Evolutionary conservation across 92 coral and sea anemone species (phyloP), one percentile per base, ranked within the genome.

Genomic region (Porites cylindrica): DNA sequence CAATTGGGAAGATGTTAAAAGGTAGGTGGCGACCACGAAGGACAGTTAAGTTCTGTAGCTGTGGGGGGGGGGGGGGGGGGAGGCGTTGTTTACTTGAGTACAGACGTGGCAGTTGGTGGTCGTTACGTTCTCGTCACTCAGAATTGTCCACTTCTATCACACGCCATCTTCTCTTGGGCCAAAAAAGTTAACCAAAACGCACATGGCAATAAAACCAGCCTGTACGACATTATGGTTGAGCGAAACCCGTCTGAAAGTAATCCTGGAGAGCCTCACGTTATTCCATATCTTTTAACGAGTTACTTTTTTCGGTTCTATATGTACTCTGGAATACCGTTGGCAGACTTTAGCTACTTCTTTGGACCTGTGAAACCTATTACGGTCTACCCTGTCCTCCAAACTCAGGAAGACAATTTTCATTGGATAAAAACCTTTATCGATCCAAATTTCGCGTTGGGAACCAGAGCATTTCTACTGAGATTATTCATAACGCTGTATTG

Each of bases 361-460:
- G 93, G 93, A 5, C 80, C 86, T 43, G 79, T 75, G 3, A 47
- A 68, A 4, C 83, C 83, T 3, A 72, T 81, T 1, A 26, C 62
- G 11, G 67, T 93, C 21, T 97, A 97, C 56, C 99, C 99, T 43
- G 98, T 95, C 19, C 95, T 95, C 64, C 99, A 97, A 79, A 86
- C 98, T 0, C 95, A 93, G 56, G 89, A 92, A 2, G 99, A 97
- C 76, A 97, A 94, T 12, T 97, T 95, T 79, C 81, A 90, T 59
- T 95, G 97, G 97, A 87, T 97, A 80, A 95, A 93, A 60, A 92
- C 72, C 20, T 95, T 95, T 61, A 67, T 93, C 47, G 99, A 97
- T 68, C 98, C 99, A 13, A 63, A 86, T 43, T 97, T 91, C 29
- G 7, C 12, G 1, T 75, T 29, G 38, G 17, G 9, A 63, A 76